Conservation (phyloP, 2,888 invertebrate genomes). For the Hypomecis punctinalis region DNA sequence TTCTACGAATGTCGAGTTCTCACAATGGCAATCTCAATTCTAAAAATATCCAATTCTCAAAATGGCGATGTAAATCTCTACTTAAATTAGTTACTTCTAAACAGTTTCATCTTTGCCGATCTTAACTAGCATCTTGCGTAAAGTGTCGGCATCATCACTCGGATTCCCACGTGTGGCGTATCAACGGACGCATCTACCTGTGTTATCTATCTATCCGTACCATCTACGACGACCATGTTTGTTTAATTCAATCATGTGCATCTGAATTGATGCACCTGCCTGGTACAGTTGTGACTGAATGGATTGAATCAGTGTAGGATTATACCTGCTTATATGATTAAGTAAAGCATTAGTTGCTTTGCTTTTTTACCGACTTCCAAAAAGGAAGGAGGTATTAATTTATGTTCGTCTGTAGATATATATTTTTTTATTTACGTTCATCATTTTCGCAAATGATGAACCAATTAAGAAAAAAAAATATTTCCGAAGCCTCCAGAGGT, state of each 20-base stretch:
- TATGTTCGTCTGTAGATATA: no score
- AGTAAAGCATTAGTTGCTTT: no score
- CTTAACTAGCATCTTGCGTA: slow-evolving; percentile 16
- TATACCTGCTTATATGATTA: no score
- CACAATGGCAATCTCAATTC: background rate
- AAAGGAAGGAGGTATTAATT: no score
- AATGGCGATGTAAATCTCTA: background rate
- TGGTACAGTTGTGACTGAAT: background rate
- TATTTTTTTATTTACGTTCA: no score
- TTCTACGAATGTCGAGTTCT: no score
- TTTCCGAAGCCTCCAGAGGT: no score
- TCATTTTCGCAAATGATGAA: no score
- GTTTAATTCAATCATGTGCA: slow-evolving; percentile 15
- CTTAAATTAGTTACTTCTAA: slow-evolving; percentile 1
- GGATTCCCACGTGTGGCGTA: slow-evolving; percentile 54
- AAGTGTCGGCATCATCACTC: slow-evolving; percentile 36
- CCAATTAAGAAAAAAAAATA: no score
- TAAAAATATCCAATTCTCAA: no score
- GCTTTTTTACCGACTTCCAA: no score
- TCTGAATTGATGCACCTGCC: slow-evolving; percentile 6
- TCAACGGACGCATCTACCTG: slow-evolving; percentile 57
- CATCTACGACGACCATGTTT: background rate
- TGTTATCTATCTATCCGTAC: slow-evolving; percentile 44
- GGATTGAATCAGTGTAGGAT: slow-evolving; percentile 1
- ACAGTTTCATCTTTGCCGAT: slow-evolving; percentile 13